Percentiles rank a stretch among this genome's conserved stretches.
These are phyloP conservation scores for Julus scanicus DNA, from an alignment of 2,888 invertebrate genomes.

Conservation along the genomic window DNA sequence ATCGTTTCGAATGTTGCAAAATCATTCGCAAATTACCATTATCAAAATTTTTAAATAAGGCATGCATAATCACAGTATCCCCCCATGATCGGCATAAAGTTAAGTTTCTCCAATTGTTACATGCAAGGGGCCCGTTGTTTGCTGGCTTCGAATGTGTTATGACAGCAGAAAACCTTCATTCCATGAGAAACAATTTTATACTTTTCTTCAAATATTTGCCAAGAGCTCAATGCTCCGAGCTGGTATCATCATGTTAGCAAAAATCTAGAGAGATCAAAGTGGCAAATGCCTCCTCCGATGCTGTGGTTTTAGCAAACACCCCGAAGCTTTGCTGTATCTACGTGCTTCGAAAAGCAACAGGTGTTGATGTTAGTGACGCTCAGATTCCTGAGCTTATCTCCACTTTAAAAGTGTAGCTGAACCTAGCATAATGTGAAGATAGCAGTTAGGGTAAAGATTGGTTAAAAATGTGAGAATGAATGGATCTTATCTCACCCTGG, in stretches of 20 bases:
- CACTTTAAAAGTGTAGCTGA: background rate
- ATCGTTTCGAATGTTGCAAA: too few species aligned
- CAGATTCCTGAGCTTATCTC: background rate
- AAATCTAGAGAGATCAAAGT: background rate
- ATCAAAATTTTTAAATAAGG: too few species aligned
- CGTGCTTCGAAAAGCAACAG: background rate
- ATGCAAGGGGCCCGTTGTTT: too few species aligned
- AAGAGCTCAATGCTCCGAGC: background rate
- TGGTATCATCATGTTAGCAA: background rate
- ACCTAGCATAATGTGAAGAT: too few species aligned
- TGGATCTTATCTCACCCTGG: too few species aligned
- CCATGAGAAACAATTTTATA: background rate
- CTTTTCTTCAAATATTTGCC: background rate
- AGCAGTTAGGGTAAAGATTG: background rate
- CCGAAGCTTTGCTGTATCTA: background rate
- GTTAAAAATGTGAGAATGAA: too few species aligned
- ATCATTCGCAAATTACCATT: too few species aligned
- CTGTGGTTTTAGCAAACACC: background rate
- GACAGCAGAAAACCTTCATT: too few species aligned
- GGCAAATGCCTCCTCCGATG: background rate
- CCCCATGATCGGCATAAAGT: too few species aligned
- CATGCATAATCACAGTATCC: too few species aligned
- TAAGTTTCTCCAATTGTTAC: too few species aligned
- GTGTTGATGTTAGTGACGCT: constrained; percentile 5
- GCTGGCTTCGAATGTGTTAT: too few species aligned